Evolutionary conservation across 2,113 vertebrate species (phyloP).

Genomic region (Oophaga pumilio): DNA sequence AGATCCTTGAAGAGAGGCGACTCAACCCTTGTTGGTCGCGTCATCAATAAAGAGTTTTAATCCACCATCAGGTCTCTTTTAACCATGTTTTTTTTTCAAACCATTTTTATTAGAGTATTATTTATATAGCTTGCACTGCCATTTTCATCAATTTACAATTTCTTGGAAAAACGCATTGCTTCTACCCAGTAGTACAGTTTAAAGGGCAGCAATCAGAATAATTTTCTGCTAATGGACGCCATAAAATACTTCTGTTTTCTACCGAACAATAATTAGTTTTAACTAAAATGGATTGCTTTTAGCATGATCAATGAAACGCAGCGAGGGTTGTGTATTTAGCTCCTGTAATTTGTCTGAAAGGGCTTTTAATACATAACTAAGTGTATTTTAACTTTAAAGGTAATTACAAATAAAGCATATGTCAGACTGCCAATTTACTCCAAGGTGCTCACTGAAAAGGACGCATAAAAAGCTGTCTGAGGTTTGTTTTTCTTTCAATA

Average conservation of each 20-base stretch:
- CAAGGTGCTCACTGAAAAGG: slow-evolving; percentile 6
- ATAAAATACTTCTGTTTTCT: slow-evolving; percentile 43
- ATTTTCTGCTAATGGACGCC: slow-evolving; percentile 28
- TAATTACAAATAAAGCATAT: slow-evolving; percentile 40
- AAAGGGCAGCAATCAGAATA: slow-evolving; percentile 48
- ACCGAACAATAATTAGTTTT: slow-evolving; percentile 47
- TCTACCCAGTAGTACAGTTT: not conserved
- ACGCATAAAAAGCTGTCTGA: not conserved
- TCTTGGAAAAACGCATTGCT: slow-evolving; percentile 28
- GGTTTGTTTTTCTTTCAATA: slow-evolving; percentile 1
- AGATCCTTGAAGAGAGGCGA: too few species aligned
- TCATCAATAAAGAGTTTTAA: not conserved
- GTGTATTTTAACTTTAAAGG: slow-evolving; percentile 37
- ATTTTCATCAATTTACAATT: slow-evolving; percentile 17
- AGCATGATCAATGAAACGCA: slow-evolving; percentile 31
- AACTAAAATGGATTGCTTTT: slow-evolving; percentile 49
- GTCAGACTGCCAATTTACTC: slow-evolving; percentile 36
- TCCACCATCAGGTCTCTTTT: too few species aligned
- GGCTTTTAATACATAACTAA: slow-evolving; percentile 40
- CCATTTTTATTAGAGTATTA: not conserved
- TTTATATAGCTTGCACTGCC: not conserved
- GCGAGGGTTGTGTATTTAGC: slow-evolving; percentile 28
- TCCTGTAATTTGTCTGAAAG: slow-evolving; percentile 33
- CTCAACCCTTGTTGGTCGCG: too few species aligned
- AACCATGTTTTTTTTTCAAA: not conserved